Conservation (phyloP, 2,888 invertebrate species). For the Gasteruption jaculator region DNA sequence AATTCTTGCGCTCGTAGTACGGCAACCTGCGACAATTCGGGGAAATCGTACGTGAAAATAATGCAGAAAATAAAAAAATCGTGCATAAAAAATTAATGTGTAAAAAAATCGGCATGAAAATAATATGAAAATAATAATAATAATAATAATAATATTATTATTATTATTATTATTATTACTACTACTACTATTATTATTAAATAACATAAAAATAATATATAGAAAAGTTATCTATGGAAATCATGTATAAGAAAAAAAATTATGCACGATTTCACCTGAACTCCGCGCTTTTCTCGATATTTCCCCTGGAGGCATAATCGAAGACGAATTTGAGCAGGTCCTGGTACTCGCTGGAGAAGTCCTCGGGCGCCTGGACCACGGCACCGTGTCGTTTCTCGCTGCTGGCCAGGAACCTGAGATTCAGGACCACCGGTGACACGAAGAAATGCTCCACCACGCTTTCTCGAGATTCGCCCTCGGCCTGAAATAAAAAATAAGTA, state of each 20-base stretch:
- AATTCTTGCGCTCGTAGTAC: slow-evolving; percentile 61
- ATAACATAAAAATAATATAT: not conserved
- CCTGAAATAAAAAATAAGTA: too few species aligned
- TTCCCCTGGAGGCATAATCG: slow-evolving; percentile 40
- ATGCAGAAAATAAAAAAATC: too few species aligned
- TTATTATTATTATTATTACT: too few species aligned
- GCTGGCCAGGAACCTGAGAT: slow-evolving; percentile 57
- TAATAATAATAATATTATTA: too few species aligned
- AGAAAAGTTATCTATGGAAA: not conserved
- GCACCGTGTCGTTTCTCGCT: slow-evolving; percentile 34
- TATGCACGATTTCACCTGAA: slow-evolving; percentile 29
- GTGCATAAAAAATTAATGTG: slow-evolving; percentile 2
- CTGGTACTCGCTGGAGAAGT: slow-evolving; percentile 41
- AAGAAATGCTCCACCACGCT: slow-evolving; percentile 54
- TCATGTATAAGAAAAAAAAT: slow-evolving; percentile 7
- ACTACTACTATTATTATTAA: too few species aligned
- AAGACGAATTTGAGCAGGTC: slow-evolving; percentile 38
- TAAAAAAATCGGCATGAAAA: not conserved
- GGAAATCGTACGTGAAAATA: too few species aligned
- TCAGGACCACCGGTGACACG: slow-evolving; percentile 59
- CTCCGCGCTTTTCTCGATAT: slow-evolving; percentile 39
- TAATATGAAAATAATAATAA: too few species aligned
- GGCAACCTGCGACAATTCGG: too few species aligned
- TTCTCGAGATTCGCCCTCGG: slow-evolving; percentile 6
- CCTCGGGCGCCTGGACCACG: too few species aligned